Evolutionary conservation across 2,113 vertebrate species (phyloP).

Genomic region (Pygoscelis antarcticus): DNA sequence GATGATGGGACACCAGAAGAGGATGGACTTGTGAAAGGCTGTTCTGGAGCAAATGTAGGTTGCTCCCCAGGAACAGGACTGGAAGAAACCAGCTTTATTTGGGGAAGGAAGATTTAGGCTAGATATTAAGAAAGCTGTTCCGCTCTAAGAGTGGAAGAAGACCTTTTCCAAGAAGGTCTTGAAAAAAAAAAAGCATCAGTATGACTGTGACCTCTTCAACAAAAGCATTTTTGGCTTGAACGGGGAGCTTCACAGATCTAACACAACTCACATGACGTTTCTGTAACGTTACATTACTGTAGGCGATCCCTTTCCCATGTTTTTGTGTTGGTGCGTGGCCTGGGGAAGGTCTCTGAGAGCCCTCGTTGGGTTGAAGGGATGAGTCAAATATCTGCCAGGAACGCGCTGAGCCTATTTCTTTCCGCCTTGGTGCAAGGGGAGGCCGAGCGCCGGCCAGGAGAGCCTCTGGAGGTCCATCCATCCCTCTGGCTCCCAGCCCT

Average conservation of each 20-base stretch:
- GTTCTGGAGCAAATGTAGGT: not conserved
- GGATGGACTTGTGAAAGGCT: not conserved
- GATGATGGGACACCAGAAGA: not conserved
- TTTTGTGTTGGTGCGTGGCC: not conserved
- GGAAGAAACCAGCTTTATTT: not conserved
- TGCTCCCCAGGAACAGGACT: not conserved
- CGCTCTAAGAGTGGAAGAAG: not conserved
- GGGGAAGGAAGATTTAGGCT: not conserved
- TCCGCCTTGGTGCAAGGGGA: not conserved
- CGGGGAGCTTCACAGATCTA: not conserved
- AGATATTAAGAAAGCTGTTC: not conserved
- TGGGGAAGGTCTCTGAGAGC: not conserved
- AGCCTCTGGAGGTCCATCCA: not conserved
- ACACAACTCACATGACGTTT: accelerated
- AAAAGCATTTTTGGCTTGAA: not conserved
- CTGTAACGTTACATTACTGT: too few relatives aligned
- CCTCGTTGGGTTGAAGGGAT: accelerated
- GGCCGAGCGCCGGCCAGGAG: accelerated
- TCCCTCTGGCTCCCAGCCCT: not conserved
- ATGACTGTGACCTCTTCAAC: not conserved
- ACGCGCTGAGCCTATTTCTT: not conserved
- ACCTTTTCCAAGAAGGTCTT: not conserved
- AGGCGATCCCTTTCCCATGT: accelerated
- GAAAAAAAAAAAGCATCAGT: not conserved
- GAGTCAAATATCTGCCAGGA: not conserved